phyloP scores from a whole-genome alignment of 2,113 vertebrate species.

The Axis porcinus region DNA sequence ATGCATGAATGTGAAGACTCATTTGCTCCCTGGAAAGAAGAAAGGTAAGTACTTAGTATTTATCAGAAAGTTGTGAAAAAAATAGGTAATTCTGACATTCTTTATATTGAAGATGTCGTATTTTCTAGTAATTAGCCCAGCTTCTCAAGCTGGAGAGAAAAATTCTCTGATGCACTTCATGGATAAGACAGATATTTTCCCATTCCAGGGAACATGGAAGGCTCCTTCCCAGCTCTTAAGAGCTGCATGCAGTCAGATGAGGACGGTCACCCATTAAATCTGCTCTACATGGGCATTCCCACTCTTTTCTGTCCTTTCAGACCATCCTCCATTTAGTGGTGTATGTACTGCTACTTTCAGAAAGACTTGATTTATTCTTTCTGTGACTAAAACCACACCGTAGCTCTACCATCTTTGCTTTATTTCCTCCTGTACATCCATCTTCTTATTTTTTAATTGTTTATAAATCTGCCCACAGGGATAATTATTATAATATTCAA shows the following conservation, averaged over 20 bases:
- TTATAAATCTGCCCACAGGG: neutral
- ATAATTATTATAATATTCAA: neutral
- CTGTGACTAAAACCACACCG: neutral
- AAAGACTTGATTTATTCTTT: neutral
- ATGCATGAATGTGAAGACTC: neutral
- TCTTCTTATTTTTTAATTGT: neutral
- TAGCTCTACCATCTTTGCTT: neutral
- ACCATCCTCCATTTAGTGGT: neutral
- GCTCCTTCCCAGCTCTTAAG: neutral
- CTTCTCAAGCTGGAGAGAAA: neutral
- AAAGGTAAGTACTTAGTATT: neutral
- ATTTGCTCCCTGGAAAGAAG: slow-evolving; percentile 8
- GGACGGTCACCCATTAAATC: neutral
- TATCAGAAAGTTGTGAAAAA: neutral
- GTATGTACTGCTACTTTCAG: neutral
- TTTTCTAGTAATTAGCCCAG: neutral
- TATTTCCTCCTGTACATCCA: neutral
- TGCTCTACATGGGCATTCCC: neutral
- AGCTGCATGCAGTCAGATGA: neutral
- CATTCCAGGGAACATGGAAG: neutral
- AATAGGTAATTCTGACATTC: neutral
- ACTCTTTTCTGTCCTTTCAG: neutral
- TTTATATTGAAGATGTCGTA: neutral
- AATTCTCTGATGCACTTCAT: neutral
- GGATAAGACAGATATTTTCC: neutral